These are phyloP conservation scores for Notospermus geniculatus DNA, from an alignment of 1,140 invertebrate species.

Conservation along the genomic window DNA sequence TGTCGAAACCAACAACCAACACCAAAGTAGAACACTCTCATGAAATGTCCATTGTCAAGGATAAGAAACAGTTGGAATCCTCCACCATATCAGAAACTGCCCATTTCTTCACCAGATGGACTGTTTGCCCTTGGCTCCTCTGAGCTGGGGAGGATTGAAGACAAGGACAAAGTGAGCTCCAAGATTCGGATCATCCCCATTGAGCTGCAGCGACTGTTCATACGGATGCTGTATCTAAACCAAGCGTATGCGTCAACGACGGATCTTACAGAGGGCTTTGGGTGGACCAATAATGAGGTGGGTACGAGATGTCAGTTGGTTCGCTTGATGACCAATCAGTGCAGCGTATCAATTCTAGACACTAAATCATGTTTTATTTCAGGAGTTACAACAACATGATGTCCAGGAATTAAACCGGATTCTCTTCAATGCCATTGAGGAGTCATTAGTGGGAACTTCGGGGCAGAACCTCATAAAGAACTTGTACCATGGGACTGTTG, in stretches of 20 bases:
- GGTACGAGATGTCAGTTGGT: too few species aligned
- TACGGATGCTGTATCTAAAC: conserved; percentile 41
- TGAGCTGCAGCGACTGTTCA: conserved; percentile 49
- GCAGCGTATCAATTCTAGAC: too few species aligned
- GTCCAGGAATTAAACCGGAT: conserved; percentile 54
- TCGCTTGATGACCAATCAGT: too few species aligned
- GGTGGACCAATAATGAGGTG: conserved; percentile 54
- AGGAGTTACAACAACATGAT: conserved; percentile 55
- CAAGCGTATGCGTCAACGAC: conserved; percentile 43
- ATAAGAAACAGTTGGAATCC: too few species aligned
- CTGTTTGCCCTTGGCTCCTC: conserved; percentile 37
- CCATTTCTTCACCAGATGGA: too few species aligned
- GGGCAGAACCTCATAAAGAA: conserved; percentile 42
- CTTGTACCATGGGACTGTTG: conserved; percentile 49
- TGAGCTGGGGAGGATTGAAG: conserved; percentile 39
- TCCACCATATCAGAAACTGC: too few species aligned
- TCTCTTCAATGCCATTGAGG: conserved; percentile 51
- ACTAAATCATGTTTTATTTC: conserved; percentile 4
- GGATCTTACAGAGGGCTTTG: conserved; percentile 54
- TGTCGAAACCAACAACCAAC: too few species aligned
- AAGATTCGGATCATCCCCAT: conserved; percentile 50
- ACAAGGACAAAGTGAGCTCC: conserved; percentile 26
- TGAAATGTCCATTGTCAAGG: too few species aligned
- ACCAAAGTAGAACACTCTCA: too few species aligned
- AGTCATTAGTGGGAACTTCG: conserved; percentile 47